Base-by-base conservation (phyloP, 2,113 vertebrate species). In the Colistium nudipinnis region DNA sequence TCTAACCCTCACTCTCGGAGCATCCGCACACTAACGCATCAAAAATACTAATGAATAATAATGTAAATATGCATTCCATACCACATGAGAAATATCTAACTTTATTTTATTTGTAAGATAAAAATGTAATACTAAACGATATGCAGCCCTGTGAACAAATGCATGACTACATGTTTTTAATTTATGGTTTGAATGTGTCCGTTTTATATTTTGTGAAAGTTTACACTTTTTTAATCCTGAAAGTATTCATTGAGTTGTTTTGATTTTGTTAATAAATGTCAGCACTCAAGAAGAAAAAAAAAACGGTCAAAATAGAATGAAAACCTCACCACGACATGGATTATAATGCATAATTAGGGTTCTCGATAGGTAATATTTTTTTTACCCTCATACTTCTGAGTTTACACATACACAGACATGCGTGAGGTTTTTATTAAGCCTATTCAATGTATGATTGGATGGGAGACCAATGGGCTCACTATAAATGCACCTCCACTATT, bases 201-300 rank as follows among this genome's bases (percentile, higher is more conserved):
- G 89, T 92, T 92, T 92, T 92, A 90, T 91, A 92, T 91, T 92
- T 90, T 90, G 90, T 92, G 89, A 89, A 84, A 87, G 89, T 92
- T 92, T 91, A 92, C 89, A 92, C 90, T 92, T 92, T 92, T 92
- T 88, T 92, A 91, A 89, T 86, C 78, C 88, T 87, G 70, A 83
- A 87, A 90, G 78, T 90, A 89, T 88, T 87, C 80, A 45, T 78
- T 87, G 27, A 53, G 78, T 83, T 86, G 38, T 54, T 85, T 66
- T 82, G 22, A 61, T 80, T 86, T 88, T 89, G 86, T 88, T 89
- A 78, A 86, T 86, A 81, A 86, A 86, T 90, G 83, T 89, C 62
- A 67, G 69, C 85, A 92, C 81, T 82, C n/a, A 66, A 86, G 64
- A 71, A 76, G 44, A 61, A 75, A 68, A 66, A 71, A 66, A 56